Percentiles rank a stretch among this genome's conserved stretches.
Conservation (phyloP, 1,140 invertebrate genomes). For the Trissolcus basalis region DNA sequence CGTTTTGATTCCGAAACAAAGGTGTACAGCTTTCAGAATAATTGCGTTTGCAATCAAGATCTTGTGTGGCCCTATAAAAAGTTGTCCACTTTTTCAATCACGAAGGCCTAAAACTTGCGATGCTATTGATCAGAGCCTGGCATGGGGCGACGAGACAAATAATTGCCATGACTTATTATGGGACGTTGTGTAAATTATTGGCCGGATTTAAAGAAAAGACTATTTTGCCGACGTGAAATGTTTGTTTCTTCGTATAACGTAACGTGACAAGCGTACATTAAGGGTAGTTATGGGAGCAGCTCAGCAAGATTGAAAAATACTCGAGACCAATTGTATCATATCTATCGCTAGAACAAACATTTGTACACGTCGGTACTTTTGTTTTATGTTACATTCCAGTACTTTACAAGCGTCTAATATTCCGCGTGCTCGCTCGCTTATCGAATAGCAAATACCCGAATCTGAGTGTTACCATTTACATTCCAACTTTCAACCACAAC, state of each 20-base stretch:
- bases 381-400: not conserved
- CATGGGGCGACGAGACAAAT: conserved; percentile 15
- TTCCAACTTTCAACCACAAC: too few relatives aligned
- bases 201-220: conserved; percentile 43
- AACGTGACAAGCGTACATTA: conserved; percentile 53
- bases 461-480: not conserved
- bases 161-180: conserved; percentile 38
- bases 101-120: too few relatives aligned
- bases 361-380: conserved; percentile 36
- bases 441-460: not conserved
- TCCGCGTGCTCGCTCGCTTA: not conserved
- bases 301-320: conserved; percentile 50
- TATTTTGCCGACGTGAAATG: conserved; percentile 38
- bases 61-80: too few relatives aligned
- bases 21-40: too few relatives aligned
- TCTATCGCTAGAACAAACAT: conserved; percentile 53
- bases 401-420: not conserved
- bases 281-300: conserved; percentile 51
- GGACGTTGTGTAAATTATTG: conserved; percentile 36
- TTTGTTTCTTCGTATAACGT: conserved; percentile 49
- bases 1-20: too few relatives aligned
- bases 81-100: too few relatives aligned
- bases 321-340: conserved; percentile 47
- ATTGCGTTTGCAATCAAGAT: too few relatives aligned
- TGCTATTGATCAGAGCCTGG: too few relatives aligned